Percentiles rank a stretch among this genome's conserved stretches.
Evolutionary conservation across 1,140 invertebrate genomes (phyloP).

Genomic region (Protaetia brevitarsis): DNA sequence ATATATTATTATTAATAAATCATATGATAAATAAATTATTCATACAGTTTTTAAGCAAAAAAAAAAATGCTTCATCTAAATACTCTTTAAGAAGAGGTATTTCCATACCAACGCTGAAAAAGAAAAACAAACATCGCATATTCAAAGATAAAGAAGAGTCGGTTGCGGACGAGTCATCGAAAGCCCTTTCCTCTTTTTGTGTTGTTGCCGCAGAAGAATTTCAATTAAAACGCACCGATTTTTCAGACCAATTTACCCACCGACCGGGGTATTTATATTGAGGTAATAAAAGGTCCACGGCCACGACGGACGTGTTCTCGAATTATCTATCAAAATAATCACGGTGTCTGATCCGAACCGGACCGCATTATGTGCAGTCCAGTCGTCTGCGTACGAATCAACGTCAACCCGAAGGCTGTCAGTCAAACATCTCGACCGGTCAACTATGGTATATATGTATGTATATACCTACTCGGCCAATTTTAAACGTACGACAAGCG

Average conservation of each 20-base stretch:
- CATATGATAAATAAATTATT: too few relatives aligned
- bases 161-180: background rate
- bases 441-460: background rate
- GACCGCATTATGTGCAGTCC: constrained; percentile 14
- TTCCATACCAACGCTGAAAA: too few relatives aligned
- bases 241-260: constrained; percentile 4
- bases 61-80: too few relatives aligned
- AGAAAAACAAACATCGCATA: background rate
- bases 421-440: background rate
- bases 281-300: constrained; percentile 7
- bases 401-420: background rate
- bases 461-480: constrained; percentile 18
- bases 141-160: background rate
- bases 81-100: too few relatives aligned
- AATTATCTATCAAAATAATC: constrained; percentile 29
- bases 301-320: background rate
- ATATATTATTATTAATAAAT: too few relatives aligned
- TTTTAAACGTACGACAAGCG: constrained; percentile 26
- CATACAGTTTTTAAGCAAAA: too few relatives aligned
- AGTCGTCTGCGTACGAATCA: background rate
- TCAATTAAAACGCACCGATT: constrained; percentile 13
- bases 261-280: constrained; percentile 13
- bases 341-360: constrained; percentile 5
- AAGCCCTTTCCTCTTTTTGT: too few relatives aligned
- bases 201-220: constrained; percentile 5